These are phyloP conservation scores for Leucozona laternaria DNA, from an alignment of 2,888 invertebrate species.

Conservation along the genomic window DNA sequence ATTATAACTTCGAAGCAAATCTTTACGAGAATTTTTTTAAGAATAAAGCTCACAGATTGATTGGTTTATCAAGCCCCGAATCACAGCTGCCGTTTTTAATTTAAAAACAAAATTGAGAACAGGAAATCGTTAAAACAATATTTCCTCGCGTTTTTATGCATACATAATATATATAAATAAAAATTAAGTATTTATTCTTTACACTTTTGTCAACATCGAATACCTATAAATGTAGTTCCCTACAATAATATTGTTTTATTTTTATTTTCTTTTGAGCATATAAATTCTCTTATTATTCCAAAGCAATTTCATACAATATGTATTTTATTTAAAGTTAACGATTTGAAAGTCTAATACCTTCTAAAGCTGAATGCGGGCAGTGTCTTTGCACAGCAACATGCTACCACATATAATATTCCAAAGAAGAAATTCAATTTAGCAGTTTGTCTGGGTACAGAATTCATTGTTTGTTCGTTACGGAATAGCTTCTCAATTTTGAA, in stretches of 20 bases:
- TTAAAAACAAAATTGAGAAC: slow-evolving; percentile 39
- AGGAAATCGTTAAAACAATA: slow-evolving; percentile 38
- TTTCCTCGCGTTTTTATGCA: neutral
- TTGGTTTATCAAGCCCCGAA: slow-evolving; percentile 61
- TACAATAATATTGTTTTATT: slow-evolving; percentile 44
- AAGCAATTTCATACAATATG: slow-evolving; percentile 66
- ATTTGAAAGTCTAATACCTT: slow-evolving; percentile 77
- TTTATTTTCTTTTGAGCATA: slow-evolving; percentile 66
- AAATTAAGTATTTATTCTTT: slow-evolving; percentile 57
- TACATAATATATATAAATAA: slow-evolving; percentile 5
- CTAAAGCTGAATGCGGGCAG: slow-evolving; percentile 84
- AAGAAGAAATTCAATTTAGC: slow-evolving; percentile 96
- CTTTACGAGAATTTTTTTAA: slow-evolving; percentile 59
- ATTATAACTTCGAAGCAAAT: slow-evolving; percentile 67
- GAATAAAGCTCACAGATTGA: slow-evolving; percentile 70
- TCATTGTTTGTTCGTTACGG: slow-evolving; percentile 90
- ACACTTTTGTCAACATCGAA: slow-evolving; percentile 53
- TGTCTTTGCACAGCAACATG: slow-evolving; percentile 89
- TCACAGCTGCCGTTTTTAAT: slow-evolving; percentile 67
- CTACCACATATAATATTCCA: slow-evolving; percentile 94
- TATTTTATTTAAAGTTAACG: slow-evolving; percentile 53
- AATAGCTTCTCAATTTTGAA: slow-evolving; percentile 96
- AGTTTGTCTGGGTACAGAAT: slow-evolving; percentile 93
- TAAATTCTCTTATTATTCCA: slow-evolving; percentile 55
- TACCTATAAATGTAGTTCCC: slow-evolving; percentile 40